Evolutionary conservation across 2,113 vertebrate species (phyloP).

Genomic region (Myiozetetes cayanensis): DNA sequence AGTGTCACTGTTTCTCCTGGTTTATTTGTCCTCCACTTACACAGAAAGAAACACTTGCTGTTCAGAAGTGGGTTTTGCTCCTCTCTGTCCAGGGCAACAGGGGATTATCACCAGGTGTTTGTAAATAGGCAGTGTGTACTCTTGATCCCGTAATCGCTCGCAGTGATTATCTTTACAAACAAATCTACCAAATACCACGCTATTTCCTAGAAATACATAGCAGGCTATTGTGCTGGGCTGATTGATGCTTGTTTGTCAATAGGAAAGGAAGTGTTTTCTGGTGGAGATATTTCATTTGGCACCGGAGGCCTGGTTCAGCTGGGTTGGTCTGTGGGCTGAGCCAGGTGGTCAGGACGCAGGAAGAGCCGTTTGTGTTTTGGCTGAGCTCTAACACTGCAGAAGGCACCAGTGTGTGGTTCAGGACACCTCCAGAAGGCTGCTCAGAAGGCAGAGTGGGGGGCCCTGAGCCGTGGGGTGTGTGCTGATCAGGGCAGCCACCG

Average conservation of each 20-base stretch:
- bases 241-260: not conserved
- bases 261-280: not conserved
- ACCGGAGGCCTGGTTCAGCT: fast-evolving
- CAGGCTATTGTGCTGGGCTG: not conserved
- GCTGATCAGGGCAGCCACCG: not conserved
- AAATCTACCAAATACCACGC: not conserved
- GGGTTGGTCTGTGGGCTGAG: not conserved
- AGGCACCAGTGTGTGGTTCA: fast-evolving
- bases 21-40: not conserved
- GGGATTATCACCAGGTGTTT: not conserved
- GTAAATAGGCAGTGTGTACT: not conserved
- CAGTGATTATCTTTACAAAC: not conserved
- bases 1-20: not conserved
- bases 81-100: not conserved
- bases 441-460: not conserved
- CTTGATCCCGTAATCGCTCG: not conserved
- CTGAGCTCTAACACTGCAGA: not conserved
- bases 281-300: not conserved
- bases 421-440: not conserved
- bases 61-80: not conserved
- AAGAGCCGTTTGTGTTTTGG: not conserved
- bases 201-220: not conserved
- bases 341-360: not conserved
- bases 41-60: not conserved
- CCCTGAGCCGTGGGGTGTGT: not conserved